phyloP scores from a whole-genome alignment of 2,113 vertebrate genomes.

The Thamnophis sirtalis region DNA sequence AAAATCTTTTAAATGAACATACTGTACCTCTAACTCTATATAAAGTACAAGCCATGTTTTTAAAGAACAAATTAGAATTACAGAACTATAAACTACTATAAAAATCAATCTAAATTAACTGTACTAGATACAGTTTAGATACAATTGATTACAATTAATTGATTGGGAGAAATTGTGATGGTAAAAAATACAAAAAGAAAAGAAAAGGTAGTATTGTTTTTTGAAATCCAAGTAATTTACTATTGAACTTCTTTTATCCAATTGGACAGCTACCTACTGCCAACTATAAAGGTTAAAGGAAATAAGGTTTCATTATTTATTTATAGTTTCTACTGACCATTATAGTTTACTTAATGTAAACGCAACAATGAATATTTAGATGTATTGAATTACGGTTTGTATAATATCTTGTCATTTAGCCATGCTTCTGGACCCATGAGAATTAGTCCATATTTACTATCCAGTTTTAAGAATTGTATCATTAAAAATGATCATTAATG shows the following conservation, averaged over 20 bases:
- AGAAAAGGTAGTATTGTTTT: neutral
- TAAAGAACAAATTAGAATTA: constrained; percentile 1
- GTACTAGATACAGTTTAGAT: too few species aligned
- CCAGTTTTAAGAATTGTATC: neutral
- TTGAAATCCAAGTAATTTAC: neutral
- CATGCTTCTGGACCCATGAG: neutral
- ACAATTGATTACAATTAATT: neutral
- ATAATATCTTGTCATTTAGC: neutral
- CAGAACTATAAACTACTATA: neutral
- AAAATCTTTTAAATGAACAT: neutral
- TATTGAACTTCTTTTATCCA: neutral
- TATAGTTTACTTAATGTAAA: neutral
- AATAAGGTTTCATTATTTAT: neutral
- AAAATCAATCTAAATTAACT: neutral
- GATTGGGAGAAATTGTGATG: neutral
- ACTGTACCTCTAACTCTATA: neutral
- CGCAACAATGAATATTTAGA: neutral
- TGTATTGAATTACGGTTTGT: neutral
- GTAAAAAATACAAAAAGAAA: neutral
- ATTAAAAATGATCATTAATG: neutral
- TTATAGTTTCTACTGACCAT: neutral
- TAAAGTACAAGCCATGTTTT: neutral
- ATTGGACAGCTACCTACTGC: neutral
- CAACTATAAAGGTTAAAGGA: neutral
- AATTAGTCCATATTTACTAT: neutral